Evolutionary conservation across 2,888 invertebrate species (phyloP).

Genomic region (Linnaemya vulpina): DNA sequence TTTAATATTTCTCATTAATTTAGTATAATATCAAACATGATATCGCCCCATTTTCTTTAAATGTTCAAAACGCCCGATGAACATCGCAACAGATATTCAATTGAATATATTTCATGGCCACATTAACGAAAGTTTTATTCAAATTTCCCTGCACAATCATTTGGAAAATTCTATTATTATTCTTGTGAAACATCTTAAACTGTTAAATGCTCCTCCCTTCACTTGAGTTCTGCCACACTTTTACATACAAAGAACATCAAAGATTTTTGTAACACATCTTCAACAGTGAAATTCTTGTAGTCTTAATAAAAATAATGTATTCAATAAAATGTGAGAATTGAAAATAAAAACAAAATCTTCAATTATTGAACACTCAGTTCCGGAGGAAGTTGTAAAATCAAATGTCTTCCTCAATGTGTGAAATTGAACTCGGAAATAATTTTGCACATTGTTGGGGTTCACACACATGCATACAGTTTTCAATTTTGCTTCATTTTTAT

Average conservation of each 20-base stretch:
- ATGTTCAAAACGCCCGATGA: neutral
- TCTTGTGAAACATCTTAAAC: neutral
- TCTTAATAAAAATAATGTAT: constrained; percentile 49
- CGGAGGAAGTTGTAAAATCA: constrained; percentile 82
- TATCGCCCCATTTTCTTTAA: too few species aligned
- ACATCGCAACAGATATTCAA: constrained; percentile 9
- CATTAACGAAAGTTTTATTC: constrained; percentile 31
- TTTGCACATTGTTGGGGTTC: constrained; percentile 80
- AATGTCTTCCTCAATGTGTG: constrained; percentile 83
- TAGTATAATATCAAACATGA: neutral
- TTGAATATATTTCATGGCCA: constrained; percentile 28
- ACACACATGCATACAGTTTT: constrained; percentile 55
- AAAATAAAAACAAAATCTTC: constrained; percentile 77
- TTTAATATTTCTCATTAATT: neutral
- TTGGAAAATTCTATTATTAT: constrained; percentile 37
- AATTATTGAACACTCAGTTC: constrained; percentile 79
- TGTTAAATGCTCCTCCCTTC: constrained; percentile 30
- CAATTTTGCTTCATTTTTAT: constrained; percentile 3
- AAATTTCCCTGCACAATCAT: constrained; percentile 28
- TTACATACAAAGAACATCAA: neutral
- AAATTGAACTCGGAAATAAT: constrained; percentile 83
- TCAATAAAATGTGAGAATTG: constrained; percentile 46
- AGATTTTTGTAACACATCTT: constrained; percentile 1
- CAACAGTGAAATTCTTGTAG: constrained; percentile 34
- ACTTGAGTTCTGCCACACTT: neutral